These are phyloP conservation scores for Allophyes oxyacanthae DNA, from an alignment of 2,888 invertebrate genomes.

Conservation along the genomic window DNA sequence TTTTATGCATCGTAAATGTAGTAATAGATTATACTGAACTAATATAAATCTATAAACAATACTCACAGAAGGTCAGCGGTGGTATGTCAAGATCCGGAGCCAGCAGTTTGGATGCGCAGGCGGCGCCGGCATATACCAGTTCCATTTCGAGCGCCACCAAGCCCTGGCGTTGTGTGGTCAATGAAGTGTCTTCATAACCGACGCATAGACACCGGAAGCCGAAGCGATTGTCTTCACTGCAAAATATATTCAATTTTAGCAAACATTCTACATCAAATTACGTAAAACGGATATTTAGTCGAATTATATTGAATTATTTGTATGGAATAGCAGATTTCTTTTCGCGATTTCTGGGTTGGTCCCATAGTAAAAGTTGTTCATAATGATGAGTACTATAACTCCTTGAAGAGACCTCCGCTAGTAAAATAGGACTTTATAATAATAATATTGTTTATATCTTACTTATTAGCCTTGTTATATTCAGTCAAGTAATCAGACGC, in stretches of 20 bases:
- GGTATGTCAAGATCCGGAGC: slow-evolving; percentile 86
- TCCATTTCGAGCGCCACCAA: slow-evolving; percentile 96
- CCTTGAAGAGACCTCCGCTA: not conserved
- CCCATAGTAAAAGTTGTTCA: too few species aligned
- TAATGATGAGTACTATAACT: not conserved
- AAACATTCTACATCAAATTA: slow-evolving; percentile 15
- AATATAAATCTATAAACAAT: not conserved
- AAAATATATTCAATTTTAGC: slow-evolving; percentile 5
- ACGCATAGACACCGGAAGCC: slow-evolving; percentile 95
- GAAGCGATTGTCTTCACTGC: slow-evolving; percentile 78
- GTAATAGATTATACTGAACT: not conserved
- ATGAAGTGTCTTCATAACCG: slow-evolving; percentile 94
- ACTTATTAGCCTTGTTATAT: slow-evolving; percentile 90
- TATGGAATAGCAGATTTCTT: too few species aligned
- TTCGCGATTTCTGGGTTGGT: too few species aligned
- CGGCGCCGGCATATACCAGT: slow-evolving; percentile 96
- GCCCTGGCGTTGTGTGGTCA: slow-evolving; percentile 80
- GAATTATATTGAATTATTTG: too few species aligned
- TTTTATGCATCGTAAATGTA: too few species aligned
- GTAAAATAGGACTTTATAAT: too few species aligned
- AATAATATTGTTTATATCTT: slow-evolving; percentile 31
- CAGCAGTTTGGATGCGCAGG: slow-evolving; percentile 97
- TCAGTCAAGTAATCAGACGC: slow-evolving; percentile 98
- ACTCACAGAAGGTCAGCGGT: slow-evolving; percentile 76
- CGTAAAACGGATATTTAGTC: too few species aligned